A percentile compares a stretch with the other conserved stretches of the same genome.
Conservation (phyloP, 1,140 invertebrate genomes). For the Platyscapa corneri region DNA sequence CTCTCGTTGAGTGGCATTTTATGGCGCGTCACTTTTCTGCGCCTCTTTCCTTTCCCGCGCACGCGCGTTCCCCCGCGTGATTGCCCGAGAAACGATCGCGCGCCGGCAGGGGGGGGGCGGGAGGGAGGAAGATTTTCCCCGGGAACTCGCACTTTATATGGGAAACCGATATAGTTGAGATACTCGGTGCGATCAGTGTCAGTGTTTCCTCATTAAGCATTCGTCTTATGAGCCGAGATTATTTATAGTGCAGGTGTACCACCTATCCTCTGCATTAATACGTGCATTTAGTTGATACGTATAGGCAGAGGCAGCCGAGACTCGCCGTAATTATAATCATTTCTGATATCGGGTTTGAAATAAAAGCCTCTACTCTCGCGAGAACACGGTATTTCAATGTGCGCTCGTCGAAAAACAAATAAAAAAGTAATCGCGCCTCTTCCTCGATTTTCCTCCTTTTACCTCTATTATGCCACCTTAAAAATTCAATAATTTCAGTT, state of each 20-base stretch:
- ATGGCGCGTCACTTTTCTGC: neutral
- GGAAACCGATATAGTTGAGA: neutral
- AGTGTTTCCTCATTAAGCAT: neutral
- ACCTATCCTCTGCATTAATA: conserved; percentile 1
- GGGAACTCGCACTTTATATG: conserved; percentile 2
- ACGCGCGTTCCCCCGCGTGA: neutral
- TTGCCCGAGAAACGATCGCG: no score
- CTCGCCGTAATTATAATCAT: neutral
- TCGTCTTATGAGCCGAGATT: neutral
- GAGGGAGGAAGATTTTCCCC: neutral
- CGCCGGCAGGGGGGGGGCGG: neutral
- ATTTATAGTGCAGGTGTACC: neutral
- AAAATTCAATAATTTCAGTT: neutral
- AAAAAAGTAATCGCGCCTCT: neutral
- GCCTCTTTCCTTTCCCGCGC: neutral
- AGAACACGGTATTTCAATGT: neutral
- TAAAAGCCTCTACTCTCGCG: neutral
- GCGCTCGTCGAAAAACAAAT: neutral
- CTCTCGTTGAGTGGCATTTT: conserved; percentile 28
- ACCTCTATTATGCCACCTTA: neutral
- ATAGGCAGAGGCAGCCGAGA: neutral
- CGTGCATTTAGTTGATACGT: neutral
- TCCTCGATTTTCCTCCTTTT: neutral
- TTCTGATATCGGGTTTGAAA: neutral
- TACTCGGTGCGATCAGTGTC: neutral